Percentiles rank a stretch among this genome's conserved stretches.
phyloP scores from a whole-genome alignment of 2,888 invertebrate species.

The Horisme vitalbata region DNA sequence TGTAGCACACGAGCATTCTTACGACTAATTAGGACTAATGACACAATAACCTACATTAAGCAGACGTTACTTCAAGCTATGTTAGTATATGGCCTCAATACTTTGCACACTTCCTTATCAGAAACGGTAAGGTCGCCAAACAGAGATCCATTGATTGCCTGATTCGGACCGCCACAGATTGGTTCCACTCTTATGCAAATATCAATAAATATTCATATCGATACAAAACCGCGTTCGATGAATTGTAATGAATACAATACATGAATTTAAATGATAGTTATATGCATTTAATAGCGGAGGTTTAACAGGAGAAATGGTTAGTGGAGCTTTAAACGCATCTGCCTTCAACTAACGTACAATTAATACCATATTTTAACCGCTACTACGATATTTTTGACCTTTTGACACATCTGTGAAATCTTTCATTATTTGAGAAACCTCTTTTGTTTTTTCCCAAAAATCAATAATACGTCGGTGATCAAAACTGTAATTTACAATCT shows the following conservation, averaged over 20 bases:
- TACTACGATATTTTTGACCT: no score
- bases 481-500: no score
- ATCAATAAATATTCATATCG: slow-evolving; percentile 57
- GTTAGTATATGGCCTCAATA: slow-evolving; percentile 25
- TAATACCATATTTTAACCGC: no score
- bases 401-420: no score
- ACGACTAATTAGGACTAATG: slow-evolving; percentile 31
- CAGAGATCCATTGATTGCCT: slow-evolving; percentile 54
- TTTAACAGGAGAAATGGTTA: slow-evolving; percentile 56
- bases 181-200: slow-evolving; percentile 37
- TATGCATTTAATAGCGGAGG: slow-evolving; percentile 65
- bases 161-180: slow-evolving; percentile 44
- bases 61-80: slow-evolving; percentile 22
- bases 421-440: no score
- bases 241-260: slow-evolving; percentile 62
- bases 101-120: slow-evolving; percentile 48
- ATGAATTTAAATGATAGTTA: slow-evolving; percentile 41
- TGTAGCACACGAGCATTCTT: slow-evolving; percentile 19
- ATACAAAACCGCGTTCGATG: slow-evolving; percentile 58
- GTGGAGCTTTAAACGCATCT: slow-evolving; percentile 48
- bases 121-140: slow-evolving; percentile 49
- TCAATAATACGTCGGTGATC: no score
- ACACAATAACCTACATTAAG: slow-evolving; percentile 38
- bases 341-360: no score
- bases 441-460: no score